Percentiles rank a stretch among this genome's conserved stretches.
Conservation (phyloP, 2,888 invertebrate species). For the Andrena marginata region DNA sequence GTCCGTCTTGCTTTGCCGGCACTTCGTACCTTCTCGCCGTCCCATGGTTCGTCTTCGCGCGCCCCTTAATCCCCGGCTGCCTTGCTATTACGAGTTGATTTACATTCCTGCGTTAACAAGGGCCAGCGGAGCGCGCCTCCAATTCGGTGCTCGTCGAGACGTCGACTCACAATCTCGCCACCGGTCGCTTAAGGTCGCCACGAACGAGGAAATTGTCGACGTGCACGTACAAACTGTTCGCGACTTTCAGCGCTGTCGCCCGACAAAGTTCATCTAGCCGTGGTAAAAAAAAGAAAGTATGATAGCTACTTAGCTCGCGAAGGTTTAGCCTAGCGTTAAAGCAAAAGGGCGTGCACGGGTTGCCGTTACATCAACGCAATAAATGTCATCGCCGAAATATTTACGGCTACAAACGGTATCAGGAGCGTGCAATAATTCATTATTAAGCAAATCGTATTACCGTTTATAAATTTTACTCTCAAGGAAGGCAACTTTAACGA, state of each 20-base stretch:
- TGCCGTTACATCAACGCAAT: slow-evolving; percentile 51
- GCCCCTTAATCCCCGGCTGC: slow-evolving; percentile 66
- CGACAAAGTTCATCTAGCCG: slow-evolving; percentile 8
- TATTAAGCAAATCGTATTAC: slow-evolving; percentile 73
- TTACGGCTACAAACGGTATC: slow-evolving; percentile 63
- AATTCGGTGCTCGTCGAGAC: slow-evolving; percentile 44
- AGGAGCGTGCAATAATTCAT: slow-evolving; percentile 66
- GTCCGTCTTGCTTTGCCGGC: slow-evolving; percentile 35
- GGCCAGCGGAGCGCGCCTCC: slow-evolving; percentile 49
- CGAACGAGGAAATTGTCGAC: background rate
- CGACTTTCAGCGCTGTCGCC: background rate
- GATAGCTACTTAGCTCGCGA: background rate
- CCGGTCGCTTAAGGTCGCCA: slow-evolving; percentile 3
- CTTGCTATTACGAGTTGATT: slow-evolving; percentile 70
- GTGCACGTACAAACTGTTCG: background rate
- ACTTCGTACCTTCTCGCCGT: slow-evolving; percentile 55
- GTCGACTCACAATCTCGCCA: slow-evolving; percentile 1
- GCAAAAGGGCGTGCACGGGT: slow-evolving; percentile 41
- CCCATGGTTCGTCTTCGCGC: slow-evolving; percentile 62
- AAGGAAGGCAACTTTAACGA: slow-evolving; percentile 68
- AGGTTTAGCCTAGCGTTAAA: slow-evolving; percentile 36
- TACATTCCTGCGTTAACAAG: slow-evolving; percentile 72
- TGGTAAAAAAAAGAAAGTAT: background rate
- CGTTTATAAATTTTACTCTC: slow-evolving; percentile 65
- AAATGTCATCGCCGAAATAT: slow-evolving; percentile 64